Evolutionary conservation across 2,113 vertebrate genomes (phyloP).

Genomic region (Tympanuchus pallidicinctus): DNA sequence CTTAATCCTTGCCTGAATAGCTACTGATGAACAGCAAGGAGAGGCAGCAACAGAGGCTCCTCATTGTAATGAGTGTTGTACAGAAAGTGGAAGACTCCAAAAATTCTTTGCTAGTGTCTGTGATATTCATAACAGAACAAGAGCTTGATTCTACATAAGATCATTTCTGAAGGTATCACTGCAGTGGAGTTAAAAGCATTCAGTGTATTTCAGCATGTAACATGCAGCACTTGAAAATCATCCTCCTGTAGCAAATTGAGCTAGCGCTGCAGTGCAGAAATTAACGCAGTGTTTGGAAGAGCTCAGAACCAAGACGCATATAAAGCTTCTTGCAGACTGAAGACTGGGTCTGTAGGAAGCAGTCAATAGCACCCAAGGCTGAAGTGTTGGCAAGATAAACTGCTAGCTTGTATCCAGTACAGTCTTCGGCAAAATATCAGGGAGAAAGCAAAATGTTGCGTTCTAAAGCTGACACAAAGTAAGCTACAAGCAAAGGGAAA

Average conservation of each 20-base stretch:
- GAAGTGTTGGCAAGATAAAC: neutral
- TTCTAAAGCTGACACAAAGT: neutral
- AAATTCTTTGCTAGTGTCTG: neutral
- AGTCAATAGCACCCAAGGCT: neutral
- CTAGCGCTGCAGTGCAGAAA: neutral
- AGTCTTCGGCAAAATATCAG: neutral
- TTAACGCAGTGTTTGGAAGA: neutral
- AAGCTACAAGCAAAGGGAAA: neutral
- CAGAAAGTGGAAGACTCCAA: neutral
- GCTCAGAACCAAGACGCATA: neutral
- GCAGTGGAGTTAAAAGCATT: neutral
- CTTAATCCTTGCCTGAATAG: neutral
- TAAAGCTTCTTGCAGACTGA: neutral
- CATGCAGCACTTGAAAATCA: neutral
- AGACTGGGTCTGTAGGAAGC: neutral
- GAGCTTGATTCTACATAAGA: neutral
- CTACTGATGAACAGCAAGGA: neutral
- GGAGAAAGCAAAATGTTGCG: neutral
- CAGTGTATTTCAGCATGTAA: neutral
- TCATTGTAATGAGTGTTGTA: neutral
- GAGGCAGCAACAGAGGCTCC: neutral
- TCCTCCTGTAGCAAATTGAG: neutral
- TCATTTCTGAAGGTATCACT: neutral
- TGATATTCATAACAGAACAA: neutral
- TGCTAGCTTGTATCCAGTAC: neutral